Evolutionary conservation across 2,113 vertebrate species (phyloP).

Genomic region (Neolamprologus modestus): DNA sequence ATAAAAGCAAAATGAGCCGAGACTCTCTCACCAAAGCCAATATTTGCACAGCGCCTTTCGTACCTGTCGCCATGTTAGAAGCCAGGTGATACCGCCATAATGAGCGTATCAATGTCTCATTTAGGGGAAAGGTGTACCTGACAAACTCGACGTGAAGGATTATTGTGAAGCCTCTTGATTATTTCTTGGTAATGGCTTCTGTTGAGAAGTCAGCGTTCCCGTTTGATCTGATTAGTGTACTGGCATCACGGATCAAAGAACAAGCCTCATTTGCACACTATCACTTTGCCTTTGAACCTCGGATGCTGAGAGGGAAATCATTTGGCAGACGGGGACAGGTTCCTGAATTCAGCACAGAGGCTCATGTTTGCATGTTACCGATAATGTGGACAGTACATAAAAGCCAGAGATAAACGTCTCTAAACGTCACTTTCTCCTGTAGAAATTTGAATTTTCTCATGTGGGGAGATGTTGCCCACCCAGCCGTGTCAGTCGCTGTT

Average conservation of each 20-base stretch:
- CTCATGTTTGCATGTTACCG: neutral
- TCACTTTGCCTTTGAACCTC: slow-evolving; percentile 27
- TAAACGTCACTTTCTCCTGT: neutral
- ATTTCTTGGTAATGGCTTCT: neutral
- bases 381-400: neutral
- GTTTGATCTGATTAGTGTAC: slow-evolving; percentile 29
- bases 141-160: slow-evolving; percentile 17
- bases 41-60: neutral
- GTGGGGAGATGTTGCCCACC: neutral
- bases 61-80: neutral
- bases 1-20: neutral
- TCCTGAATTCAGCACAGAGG: neutral
- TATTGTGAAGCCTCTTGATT: neutral
- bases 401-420: neutral
- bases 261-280: slow-evolving; percentile 20
- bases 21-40: neutral
- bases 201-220: slow-evolving; percentile 7
- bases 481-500: neutral
- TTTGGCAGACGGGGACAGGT: slow-evolving; percentile 3
- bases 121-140: neutral
- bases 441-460: neutral
- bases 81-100: neutral
- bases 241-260: slow-evolving; percentile 40
- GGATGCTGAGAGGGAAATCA: slow-evolving; percentile 10
- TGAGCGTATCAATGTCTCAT: neutral